Percentiles rank a stretch among this genome's conserved stretches.
Evolutionary conservation across 1,140 invertebrate species (phyloP).

Genomic region (Luehdorfia chinensis): DNA sequence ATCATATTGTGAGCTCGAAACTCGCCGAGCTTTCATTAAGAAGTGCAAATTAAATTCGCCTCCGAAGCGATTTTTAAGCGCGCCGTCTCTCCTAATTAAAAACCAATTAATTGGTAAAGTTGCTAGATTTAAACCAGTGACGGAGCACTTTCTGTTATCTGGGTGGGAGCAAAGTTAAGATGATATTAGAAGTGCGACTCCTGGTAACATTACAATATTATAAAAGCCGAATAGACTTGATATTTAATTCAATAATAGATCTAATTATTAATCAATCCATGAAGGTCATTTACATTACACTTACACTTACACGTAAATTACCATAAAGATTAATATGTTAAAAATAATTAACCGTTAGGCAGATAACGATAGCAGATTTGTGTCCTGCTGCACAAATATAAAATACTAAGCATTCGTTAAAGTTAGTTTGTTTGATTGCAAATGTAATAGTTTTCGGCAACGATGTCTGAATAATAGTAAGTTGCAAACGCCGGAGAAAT

Average conservation of each 20-base stretch:
- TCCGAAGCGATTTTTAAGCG: slow-evolving; percentile 44
- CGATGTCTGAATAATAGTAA: background rate
- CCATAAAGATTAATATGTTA: no score
- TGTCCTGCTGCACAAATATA: no score
- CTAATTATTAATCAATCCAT: no score
- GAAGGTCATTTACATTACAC: no score
- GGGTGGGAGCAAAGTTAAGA: background rate
- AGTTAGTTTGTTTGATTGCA: no score
- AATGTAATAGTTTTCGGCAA: no score
- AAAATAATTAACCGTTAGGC: no score
- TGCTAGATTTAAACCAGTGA: slow-evolving; percentile 31
- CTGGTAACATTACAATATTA: background rate
- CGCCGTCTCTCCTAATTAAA: slow-evolving; percentile 53
- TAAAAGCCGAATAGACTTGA: no score
- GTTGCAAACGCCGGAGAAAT: background rate
- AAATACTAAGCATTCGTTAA: no score
- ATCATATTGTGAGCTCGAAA: slow-evolving; percentile 36
- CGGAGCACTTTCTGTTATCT: slow-evolving; percentile 19
- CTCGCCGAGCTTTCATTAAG: slow-evolving; percentile 47
- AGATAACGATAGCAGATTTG: no score
- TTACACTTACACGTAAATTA: no score
- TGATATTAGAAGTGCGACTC: slow-evolving; percentile 5
- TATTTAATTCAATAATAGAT: no score
- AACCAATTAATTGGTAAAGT: slow-evolving; percentile 37
- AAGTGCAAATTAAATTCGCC: slow-evolving; percentile 54